Evolutionary conservation across 1,140 invertebrate genomes (phyloP).

Genomic region (Philopotamus ludificatus): DNA sequence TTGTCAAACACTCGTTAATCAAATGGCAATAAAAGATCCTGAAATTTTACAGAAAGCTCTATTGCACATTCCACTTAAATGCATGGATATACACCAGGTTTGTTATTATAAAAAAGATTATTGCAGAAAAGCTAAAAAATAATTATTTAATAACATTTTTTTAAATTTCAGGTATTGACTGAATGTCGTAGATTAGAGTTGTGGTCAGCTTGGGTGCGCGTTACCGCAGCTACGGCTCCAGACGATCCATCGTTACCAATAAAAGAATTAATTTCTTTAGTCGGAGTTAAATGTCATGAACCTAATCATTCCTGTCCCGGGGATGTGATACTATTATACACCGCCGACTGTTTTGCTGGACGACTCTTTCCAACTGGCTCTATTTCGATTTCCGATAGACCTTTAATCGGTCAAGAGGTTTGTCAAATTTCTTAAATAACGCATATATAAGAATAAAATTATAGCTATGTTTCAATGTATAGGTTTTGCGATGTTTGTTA

Average conservation of each 20-base stretch:
- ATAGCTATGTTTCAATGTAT: not conserved
- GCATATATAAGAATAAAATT: not conserved
- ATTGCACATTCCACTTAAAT: constrained; percentile 35
- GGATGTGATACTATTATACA: constrained; percentile 89
- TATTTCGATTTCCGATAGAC: constrained; percentile 68
- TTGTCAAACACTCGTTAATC: constrained; percentile 31
- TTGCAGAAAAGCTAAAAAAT: not conserved
- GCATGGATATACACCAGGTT: constrained; percentile 40
- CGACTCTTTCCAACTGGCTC: constrained; percentile 85
- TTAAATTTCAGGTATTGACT: constrained; percentile 34
- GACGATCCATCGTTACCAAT: constrained; percentile 42
- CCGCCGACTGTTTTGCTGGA: constrained; percentile 91
- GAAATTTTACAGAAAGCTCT: constrained; percentile 33
- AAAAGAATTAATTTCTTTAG: constrained; percentile 44
- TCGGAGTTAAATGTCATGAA: constrained; percentile 38
- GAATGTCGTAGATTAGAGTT: constrained; percentile 32
- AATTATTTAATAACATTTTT: not conserved
- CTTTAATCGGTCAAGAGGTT: constrained; percentile 76
- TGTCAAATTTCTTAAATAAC: constrained; percentile 41
- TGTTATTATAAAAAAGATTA: not conserved
- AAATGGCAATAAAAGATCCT: constrained; percentile 24
- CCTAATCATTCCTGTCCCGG: constrained; percentile 56
- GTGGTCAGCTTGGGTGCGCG: constrained; percentile 37
- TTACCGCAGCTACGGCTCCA: constrained; percentile 30
- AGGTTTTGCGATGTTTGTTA: constrained; percentile 41